phyloP scores from a whole-genome alignment of 2,113 vertebrate species.

The Vireo altiloquus region DNA sequence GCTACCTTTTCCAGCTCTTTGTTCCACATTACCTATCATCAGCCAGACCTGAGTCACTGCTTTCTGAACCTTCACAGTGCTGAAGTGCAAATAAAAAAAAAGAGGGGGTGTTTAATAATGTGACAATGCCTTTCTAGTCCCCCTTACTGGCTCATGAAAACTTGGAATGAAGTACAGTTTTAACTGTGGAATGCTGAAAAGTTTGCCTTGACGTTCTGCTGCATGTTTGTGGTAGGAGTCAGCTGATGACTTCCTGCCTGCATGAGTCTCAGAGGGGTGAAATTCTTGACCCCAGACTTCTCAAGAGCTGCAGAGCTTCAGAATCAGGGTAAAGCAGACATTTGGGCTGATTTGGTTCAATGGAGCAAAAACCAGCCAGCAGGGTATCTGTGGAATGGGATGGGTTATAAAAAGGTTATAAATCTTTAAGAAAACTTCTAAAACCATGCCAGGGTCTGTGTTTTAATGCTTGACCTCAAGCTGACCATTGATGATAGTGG shows the following conservation, averaged over 20 bases:
- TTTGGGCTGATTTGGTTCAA: background rate
- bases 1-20: background rate
- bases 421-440: background rate
- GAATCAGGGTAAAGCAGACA: background rate
- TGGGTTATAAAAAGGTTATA: background rate
- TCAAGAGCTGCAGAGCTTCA: background rate
- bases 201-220: slow-evolving; percentile 12
- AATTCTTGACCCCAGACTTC: slow-evolving; percentile 38
- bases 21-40: background rate
- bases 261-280: background rate
- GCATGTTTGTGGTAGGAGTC: slow-evolving; percentile 37
- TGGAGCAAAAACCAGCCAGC: background rate
- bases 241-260: slow-evolving; percentile 52
- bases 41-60: background rate
- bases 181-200: slow-evolving; percentile 7
- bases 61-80: background rate
- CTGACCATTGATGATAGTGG: background rate
- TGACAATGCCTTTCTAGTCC: background rate
- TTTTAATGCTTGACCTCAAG: background rate
- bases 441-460: rapidly evolving
- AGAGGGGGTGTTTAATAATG: background rate
- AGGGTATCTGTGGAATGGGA: background rate
- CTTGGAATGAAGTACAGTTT: background rate
- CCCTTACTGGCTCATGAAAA: background rate
- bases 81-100: background rate